Conservation (phyloP, 2,797 vertebrate genomes). For the Anas capensis region DNA sequence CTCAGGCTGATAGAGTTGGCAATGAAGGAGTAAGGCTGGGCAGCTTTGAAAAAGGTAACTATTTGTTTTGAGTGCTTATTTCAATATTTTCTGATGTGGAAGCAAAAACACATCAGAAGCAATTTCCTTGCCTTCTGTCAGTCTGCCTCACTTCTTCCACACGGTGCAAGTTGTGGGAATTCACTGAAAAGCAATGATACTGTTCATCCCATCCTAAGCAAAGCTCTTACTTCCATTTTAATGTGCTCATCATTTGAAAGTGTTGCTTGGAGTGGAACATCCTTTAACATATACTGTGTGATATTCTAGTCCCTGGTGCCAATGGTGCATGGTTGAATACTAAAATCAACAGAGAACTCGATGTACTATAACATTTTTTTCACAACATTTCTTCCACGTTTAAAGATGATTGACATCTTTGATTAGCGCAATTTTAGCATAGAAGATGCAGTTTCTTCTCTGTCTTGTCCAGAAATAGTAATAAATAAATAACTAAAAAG, state of each 20-base stretch:
- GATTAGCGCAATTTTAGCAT: constrained; percentile 46
- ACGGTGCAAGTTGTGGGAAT: constrained; percentile 13
- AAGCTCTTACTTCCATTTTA: constrained; percentile 50
- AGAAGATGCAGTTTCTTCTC: background rate
- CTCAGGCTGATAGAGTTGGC: constrained; percentile 24
- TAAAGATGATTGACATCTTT: constrained; percentile 43
- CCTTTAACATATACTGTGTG: background rate
- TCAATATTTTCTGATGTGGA: constrained; percentile 71
- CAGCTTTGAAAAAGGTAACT: constrained; percentile 61
- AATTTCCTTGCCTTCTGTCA: constrained; percentile 57
- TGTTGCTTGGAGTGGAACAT: constrained; percentile 39
- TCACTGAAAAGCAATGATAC: constrained; percentile 24
- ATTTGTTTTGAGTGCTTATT: constrained; percentile 64
- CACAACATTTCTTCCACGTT: background rate
- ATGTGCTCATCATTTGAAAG: background rate
- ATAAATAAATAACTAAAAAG: background rate
- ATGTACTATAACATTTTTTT: background rate
- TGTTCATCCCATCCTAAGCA: constrained; percentile 30
- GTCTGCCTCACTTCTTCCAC: constrained; percentile 22
- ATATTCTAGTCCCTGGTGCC: constrained; percentile 16
- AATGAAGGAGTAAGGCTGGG: constrained; percentile 35
- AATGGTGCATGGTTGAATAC: background rate
- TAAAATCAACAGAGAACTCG: constrained; percentile 6
- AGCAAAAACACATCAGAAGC: constrained; percentile 56
- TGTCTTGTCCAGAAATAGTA: background rate